Percentiles rank a stretch among this genome's conserved stretches.
Conservation (phyloP, 2,888 invertebrate genomes). For the Pandemis cinnamomeana region DNA sequence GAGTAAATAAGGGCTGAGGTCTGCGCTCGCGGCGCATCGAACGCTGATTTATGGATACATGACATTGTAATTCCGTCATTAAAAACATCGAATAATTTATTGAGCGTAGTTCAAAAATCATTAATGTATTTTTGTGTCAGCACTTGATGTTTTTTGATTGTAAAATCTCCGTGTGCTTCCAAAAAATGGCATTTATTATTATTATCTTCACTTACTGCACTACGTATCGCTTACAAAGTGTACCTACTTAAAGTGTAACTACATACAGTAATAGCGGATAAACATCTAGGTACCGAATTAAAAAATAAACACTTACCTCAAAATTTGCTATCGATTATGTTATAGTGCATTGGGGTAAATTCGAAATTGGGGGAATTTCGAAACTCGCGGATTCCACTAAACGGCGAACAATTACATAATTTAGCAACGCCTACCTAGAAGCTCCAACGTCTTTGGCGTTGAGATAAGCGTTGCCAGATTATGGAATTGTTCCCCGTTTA, state of each 20-base stretch:
- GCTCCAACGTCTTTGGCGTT: no score
- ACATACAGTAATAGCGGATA: no score
- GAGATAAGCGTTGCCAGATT: no score
- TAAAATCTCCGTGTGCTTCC: neutral
- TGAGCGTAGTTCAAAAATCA: neutral
- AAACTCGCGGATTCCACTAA: no score
- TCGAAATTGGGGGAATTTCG: no score
- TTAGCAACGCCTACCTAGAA: no score
- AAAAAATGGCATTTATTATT: neutral
- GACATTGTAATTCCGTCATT: neutral
- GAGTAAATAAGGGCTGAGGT: neutral
- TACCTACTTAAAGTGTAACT: no score
- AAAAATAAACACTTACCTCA: neutral
- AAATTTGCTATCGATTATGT: neutral
- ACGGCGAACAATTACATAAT: no score
- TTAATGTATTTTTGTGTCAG: neutral
- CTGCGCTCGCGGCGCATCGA: conserved; percentile 30
- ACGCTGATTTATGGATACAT: conserved; percentile 30
- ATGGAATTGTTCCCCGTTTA: no score
- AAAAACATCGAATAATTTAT: neutral
- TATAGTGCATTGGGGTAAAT: neutral
- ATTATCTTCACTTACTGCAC: neutral
- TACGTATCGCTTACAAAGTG: no score
- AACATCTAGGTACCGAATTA: no score
- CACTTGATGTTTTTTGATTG: neutral